Evolutionary conservation across 2,888 invertebrate species (phyloP), one percentile per base, ranked within the genome.

Genomic region (Drosophila antonietae): DNA sequence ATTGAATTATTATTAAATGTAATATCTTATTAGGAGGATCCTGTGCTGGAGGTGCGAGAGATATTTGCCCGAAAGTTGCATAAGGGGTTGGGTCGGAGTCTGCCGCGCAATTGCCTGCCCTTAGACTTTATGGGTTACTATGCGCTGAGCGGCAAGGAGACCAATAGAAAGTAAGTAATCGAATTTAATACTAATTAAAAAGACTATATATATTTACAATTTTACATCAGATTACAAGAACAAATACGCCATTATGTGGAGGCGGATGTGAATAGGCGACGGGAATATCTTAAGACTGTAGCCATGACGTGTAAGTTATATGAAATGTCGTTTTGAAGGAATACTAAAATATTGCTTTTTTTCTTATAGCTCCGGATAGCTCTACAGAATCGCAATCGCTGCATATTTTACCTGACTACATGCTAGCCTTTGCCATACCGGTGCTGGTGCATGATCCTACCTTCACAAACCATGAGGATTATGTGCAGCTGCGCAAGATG

Each of bases 51-150:
- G 94, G 99, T 99, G 0, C 94, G 98, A 83, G 96, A 97, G 93
- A 95, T 95, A 57, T 98, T 99, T 92, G 96, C 97, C 7, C 94
- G 95, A 52, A 99, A 99, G 93, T 93, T 99, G 83, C 98, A 99
- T 93, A 98, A 98, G 94, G 98, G 97, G 65, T 91, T 95, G 55
- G 94, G 94, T 82, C 95, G 97, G 93, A 97, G 97, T 73, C 95
- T 98, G 79, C 97, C 97, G 4, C 96, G 96, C 91, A 97, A 97
- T 92, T 97, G 97, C 91, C 94, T 99, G 75, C 99, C 99, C 0
- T 94, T 99, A 62, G 98, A 99, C 93, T 99, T 98, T 93, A 97
- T 99, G 98, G 97, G 98, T 20, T 97, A 97, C 93, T 98, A 99
- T 93, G 97, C 97, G 41, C 93, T 99, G 65, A 97, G 96, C 39